A percentile compares a stretch with the other conserved stretches of the same genome.
These are phyloP conservation scores for Caenorhabditis remanei DNA, from an alignment of 1,140 invertebrate genomes.

Conservation along the genomic window DNA sequence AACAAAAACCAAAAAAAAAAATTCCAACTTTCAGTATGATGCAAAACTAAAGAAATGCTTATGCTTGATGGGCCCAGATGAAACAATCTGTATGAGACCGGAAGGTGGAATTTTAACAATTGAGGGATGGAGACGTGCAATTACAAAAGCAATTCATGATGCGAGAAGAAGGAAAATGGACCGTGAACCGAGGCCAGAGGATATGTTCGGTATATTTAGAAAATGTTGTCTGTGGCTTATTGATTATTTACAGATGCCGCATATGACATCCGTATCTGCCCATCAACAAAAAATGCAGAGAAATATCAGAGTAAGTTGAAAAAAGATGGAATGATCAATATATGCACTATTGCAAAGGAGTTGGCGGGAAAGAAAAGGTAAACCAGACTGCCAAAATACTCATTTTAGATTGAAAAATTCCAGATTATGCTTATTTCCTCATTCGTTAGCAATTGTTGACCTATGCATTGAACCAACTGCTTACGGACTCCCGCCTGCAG, in stretches of 20 bases:
- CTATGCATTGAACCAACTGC: constrained; percentile 46
- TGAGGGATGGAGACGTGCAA: constrained; percentile 33
- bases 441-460: constrained; percentile 39
- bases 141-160: constrained; percentile 11
- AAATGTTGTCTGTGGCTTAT: background rate
- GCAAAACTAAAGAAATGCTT: constrained; percentile 54
- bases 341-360: constrained; percentile 19
- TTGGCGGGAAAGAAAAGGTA: constrained; percentile 19
- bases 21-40: constrained; percentile 19
- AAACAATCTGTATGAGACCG: constrained; percentile 52
- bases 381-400: background rate
- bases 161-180: constrained; percentile 25
- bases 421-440: constrained; percentile 51
- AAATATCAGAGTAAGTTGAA: background rate
- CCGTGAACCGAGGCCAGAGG: constrained; percentile 32
- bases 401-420: background rate
- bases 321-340: background rate
- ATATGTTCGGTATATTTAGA: constrained; percentile 33
- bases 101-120: constrained; percentile 4
- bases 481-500: background rate
- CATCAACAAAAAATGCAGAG: background rate
- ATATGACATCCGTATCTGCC: constrained; percentile 13
- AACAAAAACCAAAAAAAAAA: background rate
- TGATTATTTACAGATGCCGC: background rate
- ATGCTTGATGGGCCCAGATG: constrained; percentile 53